Evolutionary conservation across 2,888 invertebrate species (phyloP), one percentile per base, ranked within the genome.

Genomic region (Formica aserva): DNA sequence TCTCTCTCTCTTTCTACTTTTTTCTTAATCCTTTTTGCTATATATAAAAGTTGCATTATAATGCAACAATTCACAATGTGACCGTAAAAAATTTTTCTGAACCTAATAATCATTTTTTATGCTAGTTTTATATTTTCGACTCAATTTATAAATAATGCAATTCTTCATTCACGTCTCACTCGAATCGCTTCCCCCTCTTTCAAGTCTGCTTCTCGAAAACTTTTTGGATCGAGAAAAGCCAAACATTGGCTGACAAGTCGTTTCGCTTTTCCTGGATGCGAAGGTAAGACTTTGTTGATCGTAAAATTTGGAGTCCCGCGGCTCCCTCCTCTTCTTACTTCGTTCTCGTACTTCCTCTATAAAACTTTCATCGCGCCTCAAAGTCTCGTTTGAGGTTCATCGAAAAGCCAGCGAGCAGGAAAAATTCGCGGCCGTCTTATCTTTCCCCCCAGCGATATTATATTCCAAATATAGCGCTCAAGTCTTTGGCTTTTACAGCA

Each of bases 301-400:
- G 83, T 88, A 89, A 91, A 89, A 88, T 85, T 74, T 85, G 55
- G 60, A 83, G 82, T 82, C 72, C 69, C 45, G 32, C 82, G 84
- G 76, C 52, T 52, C 26, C 45, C 15, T 5, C 18, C 18, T 48
- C 48, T 9, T 62, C 48, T 76, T 18, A 45, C 63, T 48, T 75
- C 75, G 82, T 38, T n/a, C 41, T 80, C 82, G 63, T 85, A 84
- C 84, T 86, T 87, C 84, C 83, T 84, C 87, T 89, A 89, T 89
- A 87, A 91, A 91, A 91, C 88, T 92, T 92, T 92, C 89, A 88
- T 88, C 90, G 87, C 66, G 86, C 88, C 87, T 87, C 86, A 88
- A 91, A 89, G 85, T 85, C 86, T 84, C 90, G 86, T 88, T 87
- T 87, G 77, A 72, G 82, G 88, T 60, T 83, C 89, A 85, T 88